phyloP scores from a whole-genome alignment of 2,797 vertebrate species.

The Neosilurus mollespiculum region DNA sequence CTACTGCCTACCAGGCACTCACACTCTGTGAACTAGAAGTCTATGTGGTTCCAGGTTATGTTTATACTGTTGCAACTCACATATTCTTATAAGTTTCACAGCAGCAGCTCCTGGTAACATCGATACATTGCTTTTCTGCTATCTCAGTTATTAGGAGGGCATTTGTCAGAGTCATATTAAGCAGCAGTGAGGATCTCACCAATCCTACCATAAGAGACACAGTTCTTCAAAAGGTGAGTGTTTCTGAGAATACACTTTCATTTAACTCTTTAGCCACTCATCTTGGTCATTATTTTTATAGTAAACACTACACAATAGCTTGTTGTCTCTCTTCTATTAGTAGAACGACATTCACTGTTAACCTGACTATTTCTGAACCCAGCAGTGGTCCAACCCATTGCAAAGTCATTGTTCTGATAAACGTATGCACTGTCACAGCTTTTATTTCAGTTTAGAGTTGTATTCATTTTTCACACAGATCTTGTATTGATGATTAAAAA shows the following conservation, averaged over 20 bases:
- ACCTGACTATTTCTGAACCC: not conserved
- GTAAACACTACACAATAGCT: too few species aligned
- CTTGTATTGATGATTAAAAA: too few species aligned
- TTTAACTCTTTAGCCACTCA: not conserved
- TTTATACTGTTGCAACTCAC: not conserved
- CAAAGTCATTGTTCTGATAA: too few species aligned
- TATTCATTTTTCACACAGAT: too few species aligned
- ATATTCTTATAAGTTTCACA: not conserved
- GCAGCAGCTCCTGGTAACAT: not conserved
- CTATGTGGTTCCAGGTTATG: not conserved
- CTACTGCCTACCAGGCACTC: not conserved
- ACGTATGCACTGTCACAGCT: too few species aligned
- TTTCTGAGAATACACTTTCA: not conserved
- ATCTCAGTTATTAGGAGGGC: not conserved
- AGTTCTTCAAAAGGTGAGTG: slow-evolving; percentile 14
- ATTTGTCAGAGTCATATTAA: slow-evolving; percentile 6
- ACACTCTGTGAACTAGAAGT: slow-evolving; percentile 21
- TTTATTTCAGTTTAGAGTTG: too few species aligned
- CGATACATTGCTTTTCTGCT: not conserved
- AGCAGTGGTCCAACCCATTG: too few species aligned
- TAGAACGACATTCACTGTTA: not conserved
- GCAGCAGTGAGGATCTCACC: not conserved
- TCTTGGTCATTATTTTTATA: not conserved
- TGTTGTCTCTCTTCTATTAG: not conserved
- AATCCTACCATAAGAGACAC: not conserved